phyloP scores from a whole-genome alignment of 2,888 invertebrate genomes.

The Patella caerulea region DNA sequence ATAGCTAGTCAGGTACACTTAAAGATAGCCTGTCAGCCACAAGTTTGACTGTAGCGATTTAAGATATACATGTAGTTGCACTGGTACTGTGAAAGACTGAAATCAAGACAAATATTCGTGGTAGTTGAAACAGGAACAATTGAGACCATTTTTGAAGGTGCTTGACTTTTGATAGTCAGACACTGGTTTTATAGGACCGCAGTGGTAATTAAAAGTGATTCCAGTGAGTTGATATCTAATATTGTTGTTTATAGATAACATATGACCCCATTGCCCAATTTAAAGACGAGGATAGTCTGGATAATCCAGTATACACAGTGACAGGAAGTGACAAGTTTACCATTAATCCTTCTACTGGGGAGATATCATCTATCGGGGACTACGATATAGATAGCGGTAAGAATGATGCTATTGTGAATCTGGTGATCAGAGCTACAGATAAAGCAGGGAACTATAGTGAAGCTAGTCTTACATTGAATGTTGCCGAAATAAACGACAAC shows the following conservation, averaged over 20 bases:
- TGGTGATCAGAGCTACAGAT: slow-evolving; percentile 10
- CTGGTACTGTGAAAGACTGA: too few relatives aligned
- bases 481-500: not conserved
- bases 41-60: too few relatives aligned
- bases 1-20: too few relatives aligned
- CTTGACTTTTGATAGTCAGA: too few relatives aligned
- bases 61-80: too few relatives aligned
- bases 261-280: not conserved
- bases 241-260: not conserved
- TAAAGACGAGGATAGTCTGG: not conserved
- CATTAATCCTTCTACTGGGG: not conserved
- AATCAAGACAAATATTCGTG: too few relatives aligned
- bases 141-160: too few relatives aligned
- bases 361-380: not conserved
- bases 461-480: not conserved
- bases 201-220: too few relatives aligned
- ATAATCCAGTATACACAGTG: not conserved
- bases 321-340: not conserved
- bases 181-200: too few relatives aligned
- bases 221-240: not conserved
- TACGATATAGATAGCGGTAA: not conserved
- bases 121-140: too few relatives aligned
- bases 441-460: not conserved
- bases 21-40: too few relatives aligned
- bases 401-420: not conserved